Percentiles rank a stretch among this genome's conserved stretches.
Conservation (phyloP, 2,888 invertebrate genomes). For the Mystacides longicornis region DNA sequence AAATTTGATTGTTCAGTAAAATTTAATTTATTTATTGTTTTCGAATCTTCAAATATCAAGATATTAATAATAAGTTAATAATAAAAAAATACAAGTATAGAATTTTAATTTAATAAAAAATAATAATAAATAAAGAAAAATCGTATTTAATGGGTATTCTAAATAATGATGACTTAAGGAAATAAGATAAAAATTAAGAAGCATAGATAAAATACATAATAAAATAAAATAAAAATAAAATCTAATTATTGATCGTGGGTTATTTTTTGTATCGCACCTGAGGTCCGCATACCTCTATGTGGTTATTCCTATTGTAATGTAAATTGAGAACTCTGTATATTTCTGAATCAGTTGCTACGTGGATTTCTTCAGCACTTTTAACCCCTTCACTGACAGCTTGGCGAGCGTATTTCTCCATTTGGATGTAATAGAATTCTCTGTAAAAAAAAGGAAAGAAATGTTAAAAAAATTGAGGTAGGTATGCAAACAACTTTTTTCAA, state of each 20-base stretch:
- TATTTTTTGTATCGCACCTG: slow-evolving; percentile 51
- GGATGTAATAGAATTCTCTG: slow-evolving; percentile 99
- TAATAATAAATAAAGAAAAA: no score
- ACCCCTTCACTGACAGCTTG: slow-evolving; percentile 97
- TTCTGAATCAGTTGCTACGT: slow-evolving; percentile 92
- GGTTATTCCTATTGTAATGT: slow-evolving; percentile 97
- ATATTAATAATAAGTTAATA: no score
- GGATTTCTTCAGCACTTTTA: slow-evolving; percentile 85
- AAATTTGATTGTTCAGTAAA: no score
- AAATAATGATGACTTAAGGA: no score
- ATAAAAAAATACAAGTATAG: no score
- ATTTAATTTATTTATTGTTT: no score
- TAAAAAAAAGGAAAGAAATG: slow-evolving; percentile 30
- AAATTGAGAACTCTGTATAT: slow-evolving; percentile 96
- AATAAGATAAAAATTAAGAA: neutral
- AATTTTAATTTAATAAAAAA: no score
- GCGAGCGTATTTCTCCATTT: slow-evolving; percentile 99
- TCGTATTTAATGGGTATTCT: no score
- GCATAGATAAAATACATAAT: neutral
- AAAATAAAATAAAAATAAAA: neutral
- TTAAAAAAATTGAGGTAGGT: no score
- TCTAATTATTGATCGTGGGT: slow-evolving; percentile 24
- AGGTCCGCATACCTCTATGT: slow-evolving; percentile 80
- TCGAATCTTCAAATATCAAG: no score
- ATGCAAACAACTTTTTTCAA: no score